A percentile compares a stretch with the other conserved stretches of the same genome.
phyloP scores from a whole-genome alignment of 2,113 vertebrate genomes.

The Chloropsis cyanopogon region DNA sequence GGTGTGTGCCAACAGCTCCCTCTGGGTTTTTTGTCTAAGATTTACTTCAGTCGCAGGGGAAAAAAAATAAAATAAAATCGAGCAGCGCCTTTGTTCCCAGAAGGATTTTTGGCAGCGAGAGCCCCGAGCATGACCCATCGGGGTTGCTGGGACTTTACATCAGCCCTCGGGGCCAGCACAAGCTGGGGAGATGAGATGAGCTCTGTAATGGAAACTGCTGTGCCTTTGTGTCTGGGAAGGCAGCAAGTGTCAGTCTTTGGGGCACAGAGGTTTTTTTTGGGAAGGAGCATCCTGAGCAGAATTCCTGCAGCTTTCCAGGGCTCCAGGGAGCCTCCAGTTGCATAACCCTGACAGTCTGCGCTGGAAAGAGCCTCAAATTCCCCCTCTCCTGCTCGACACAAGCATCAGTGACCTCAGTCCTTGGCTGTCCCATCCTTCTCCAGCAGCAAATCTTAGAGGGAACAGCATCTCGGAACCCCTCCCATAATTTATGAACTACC shows the following conservation, averaged over 20 bases:
- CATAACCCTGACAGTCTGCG: background rate
- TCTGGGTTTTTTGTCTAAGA: conserved; percentile 41
- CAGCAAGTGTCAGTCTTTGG: background rate
- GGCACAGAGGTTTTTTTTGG: background rate
- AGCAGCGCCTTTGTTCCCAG: background rate
- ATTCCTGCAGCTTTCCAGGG: background rate
- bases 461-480: background rate
- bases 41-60: background rate
- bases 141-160: background rate
- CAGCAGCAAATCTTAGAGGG: background rate
- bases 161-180: background rate
- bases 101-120: background rate
- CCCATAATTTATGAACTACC: background rate
- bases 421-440: background rate
- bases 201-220: background rate
- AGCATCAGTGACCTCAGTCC: conserved; percentile 3
- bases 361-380: background rate
- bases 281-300: background rate
- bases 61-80: background rate
- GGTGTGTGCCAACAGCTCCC: conserved; percentile 38
- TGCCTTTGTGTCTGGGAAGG: background rate
- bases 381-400: background rate
- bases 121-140: background rate
- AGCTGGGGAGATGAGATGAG: background rate
- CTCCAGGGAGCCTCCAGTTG: background rate